Base-by-base conservation (phyloP, 2,797 vertebrate species). In the Tympanoctomys barrerae region DNA sequence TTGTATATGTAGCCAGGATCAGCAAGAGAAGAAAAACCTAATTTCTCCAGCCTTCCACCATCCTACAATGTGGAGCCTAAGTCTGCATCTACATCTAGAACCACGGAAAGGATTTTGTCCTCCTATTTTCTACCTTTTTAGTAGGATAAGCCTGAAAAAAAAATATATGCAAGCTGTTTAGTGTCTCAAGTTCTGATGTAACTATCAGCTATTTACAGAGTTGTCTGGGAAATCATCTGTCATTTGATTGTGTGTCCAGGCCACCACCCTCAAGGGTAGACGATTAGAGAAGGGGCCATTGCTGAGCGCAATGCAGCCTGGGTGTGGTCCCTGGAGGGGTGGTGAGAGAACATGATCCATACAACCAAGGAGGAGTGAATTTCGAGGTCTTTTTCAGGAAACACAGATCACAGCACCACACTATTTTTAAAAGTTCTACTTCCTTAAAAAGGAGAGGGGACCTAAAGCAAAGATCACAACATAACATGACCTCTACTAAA, bases 401-500 rank as follows among this genome's bases (percentile, higher is more conserved):
- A 75, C 12, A 39, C 18, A 28, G 18, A 68, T 75, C 42, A 49
- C 24, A 46, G 31, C 5, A 39, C 24, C 26, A 52, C 39, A 12
- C 66, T 61, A 22, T 82, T 26, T 31, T 10, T 71, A 57, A 83
- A 28, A 14, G 14, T 31, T 87, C 68, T 64, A 33, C 49, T 36
- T 80, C 81, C 68, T 61, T 4, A 46, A 57, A 46, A 57, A 73
- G 9, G 5, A 19, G 7, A 36, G 26, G 5, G 22, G 28, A 16
- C 89, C 87, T n/a, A 49, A 71, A 87, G n/a, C 36, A 90, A 93
- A 79, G 39, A 46, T 21, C 46, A n/a, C 71, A 61, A 75, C 49
- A 36, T 33, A 64, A 62, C 49, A 33, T 33, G 49, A 62, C 42
- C 52, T 24, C 19, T 62, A 21, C 81, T 90, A 68, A 62, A 14